These are phyloP conservation scores for Liodrosophila aerea DNA, from an alignment of 2,888 invertebrate species.

Conservation along the genomic window DNA sequence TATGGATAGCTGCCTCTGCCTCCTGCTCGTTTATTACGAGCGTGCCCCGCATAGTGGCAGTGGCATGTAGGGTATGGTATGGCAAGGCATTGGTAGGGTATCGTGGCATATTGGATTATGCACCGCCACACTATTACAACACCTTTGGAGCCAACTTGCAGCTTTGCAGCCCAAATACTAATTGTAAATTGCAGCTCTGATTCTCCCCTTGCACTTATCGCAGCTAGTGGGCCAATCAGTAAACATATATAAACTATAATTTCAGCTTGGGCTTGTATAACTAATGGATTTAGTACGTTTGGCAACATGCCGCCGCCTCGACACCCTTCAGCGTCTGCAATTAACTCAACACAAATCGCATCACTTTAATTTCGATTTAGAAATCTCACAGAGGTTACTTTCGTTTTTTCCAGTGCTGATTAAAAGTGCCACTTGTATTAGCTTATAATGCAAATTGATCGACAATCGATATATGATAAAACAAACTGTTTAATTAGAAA, in stretches of 20 bases:
- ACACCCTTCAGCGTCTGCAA: background rate
- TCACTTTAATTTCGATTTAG: constrained; percentile 1
- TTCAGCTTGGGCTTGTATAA: constrained; percentile 21
- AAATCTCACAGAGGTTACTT: background rate
- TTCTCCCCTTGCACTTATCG: constrained; percentile 24
- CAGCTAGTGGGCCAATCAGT: constrained; percentile 31
- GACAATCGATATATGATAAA: too few relatives aligned
- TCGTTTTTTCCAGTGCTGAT: background rate
- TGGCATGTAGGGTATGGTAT: background rate
- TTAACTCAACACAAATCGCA: background rate
- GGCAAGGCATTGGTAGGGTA: constrained; percentile 7
- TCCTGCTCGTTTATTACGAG: constrained; percentile 44
- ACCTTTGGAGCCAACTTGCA: constrained; percentile 5
- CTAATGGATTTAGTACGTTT: background rate
- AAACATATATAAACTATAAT: too few relatives aligned
- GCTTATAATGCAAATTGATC: too few relatives aligned
- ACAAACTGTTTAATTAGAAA: too few relatives aligned
- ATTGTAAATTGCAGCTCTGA: constrained; percentile 16
- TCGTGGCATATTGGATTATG: constrained; percentile 3
- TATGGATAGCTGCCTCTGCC: constrained; percentile 48
- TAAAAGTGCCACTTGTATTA: too few relatives aligned
- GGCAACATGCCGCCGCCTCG: constrained; percentile 3
- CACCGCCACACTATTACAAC: constrained; percentile 15
- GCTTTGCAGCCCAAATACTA: constrained; percentile 15
- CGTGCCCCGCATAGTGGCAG: too few relatives aligned